Base-by-base conservation (phyloP, 2,888 invertebrate species). In the Kuschelorhynchus macadamiae region DNA sequence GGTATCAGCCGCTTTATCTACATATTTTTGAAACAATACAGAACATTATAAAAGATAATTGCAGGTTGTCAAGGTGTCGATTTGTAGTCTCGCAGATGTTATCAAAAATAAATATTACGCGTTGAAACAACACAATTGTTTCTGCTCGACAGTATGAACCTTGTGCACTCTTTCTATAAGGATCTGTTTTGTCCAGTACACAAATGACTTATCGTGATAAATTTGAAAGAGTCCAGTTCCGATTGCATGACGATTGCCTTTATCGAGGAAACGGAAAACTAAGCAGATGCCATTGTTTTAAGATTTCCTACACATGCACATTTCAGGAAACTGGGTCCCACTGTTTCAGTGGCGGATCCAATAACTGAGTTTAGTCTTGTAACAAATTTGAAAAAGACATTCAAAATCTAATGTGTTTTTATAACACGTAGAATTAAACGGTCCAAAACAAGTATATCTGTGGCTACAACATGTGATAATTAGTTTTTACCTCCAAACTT, bases 21-120 rank as follows among this genome's bases (percentile, higher is more conserved):
- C 72, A 64, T 75, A 78, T 76, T 77, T 77, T 76, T 78, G 76
- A 80, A 83, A 82, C 81, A 82, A 82, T 82, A 82, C 81, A 78
- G 78, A 81, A 81, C 81, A 81, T 81, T 81, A 82, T 78, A 76
- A 79, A 75, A 80, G 81, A 80, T 83, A 83, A 84, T 84, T 83
- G 81, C 72, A 63, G 82, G 83, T 82, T 84, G 83, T 83, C 84
- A 83, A 83, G 82, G 84, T 83, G 84, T 84, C 84, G 83, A 84
- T 84, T 83, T 83, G 83, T 83, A 80, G 81, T 80, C 80, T 78
- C 76, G 77, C 76, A 81, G 83, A 83, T 83, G 75, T 76, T 83
- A 84, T 84, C 84, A 81, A 81, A 82, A 82, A 83, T 84, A 83
- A 83, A 84, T 83, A 84, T 82, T 83, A 82, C 80, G 80, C 80